phyloP scores from a whole-genome alignment of 2,797 vertebrate species.

The Rhadinocentrus ornatus region DNA sequence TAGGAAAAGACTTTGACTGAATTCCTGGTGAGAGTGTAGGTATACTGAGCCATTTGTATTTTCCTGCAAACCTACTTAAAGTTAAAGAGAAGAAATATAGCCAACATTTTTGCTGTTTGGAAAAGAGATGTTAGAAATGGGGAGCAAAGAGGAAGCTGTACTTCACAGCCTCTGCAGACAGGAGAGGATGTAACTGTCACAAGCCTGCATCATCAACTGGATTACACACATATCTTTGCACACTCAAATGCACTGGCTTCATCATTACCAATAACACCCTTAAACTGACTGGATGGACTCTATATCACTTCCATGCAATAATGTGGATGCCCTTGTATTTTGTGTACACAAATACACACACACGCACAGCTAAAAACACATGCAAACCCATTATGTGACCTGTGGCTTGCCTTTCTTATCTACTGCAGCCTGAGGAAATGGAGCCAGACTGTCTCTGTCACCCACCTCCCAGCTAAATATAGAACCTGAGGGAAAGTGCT shows the following conservation, averaged over 20 bases:
- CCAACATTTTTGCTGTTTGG: neutral
- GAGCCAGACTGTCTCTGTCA: constrained; percentile 73
- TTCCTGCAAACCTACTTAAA: neutral
- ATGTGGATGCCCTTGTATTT: constrained; percentile 40
- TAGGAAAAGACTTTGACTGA: constrained; percentile 3
- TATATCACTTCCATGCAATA: constrained; percentile 50
- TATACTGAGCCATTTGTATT: neutral
- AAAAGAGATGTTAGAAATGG: neutral
- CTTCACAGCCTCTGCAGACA: constrained; percentile 22
- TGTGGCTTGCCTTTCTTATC: constrained; percentile 63
- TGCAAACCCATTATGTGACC: constrained; percentile 54
- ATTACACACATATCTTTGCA: constrained; percentile 13
- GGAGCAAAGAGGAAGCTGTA: constrained; percentile 16
- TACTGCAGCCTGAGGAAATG: constrained; percentile 65
- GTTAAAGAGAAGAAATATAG: neutral
- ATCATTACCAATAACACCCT: constrained; percentile 47
- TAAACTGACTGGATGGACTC: constrained; percentile 46
- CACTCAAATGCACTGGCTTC: constrained; percentile 10
- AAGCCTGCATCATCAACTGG: constrained; percentile 24
- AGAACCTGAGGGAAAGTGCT: constrained; percentile 60
- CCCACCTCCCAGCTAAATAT: constrained; percentile 68
- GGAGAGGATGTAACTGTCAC: constrained; percentile 33
- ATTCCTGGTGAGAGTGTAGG: neutral
- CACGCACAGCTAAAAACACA: constrained; percentile 22
- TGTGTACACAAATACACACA: constrained; percentile 32